Percentiles rank a stretch among this genome's conserved stretches.
Conservation (phyloP, 2,888 invertebrate genomes). For the Melanargia galathea region DNA sequence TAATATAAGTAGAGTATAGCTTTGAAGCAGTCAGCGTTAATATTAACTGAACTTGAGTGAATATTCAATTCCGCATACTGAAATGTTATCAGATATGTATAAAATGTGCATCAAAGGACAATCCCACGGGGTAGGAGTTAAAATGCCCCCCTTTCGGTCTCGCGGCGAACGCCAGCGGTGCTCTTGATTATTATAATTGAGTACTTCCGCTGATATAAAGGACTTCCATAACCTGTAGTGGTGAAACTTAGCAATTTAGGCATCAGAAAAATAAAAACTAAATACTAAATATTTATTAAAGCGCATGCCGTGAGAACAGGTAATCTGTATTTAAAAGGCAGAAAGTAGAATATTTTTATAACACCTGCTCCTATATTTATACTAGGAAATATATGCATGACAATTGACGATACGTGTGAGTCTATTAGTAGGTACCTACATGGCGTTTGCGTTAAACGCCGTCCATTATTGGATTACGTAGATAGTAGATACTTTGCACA, state of each 20-base stretch:
- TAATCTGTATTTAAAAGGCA: no score
- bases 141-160: conserved; percentile 7
- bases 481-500: no score
- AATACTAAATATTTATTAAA: no score
- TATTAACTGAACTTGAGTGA: neutral
- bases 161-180: neutral
- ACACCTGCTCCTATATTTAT: no score
- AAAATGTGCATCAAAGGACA: conserved; percentile 14
- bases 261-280: no score
- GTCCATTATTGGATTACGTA: no score
- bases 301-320: no score
- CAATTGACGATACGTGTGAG: no score
- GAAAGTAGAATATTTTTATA: no score
- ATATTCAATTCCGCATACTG: neutral
- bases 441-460: no score
- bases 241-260: conserved; percentile 23
- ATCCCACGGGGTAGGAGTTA: conserved; percentile 4
- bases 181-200: conserved; percentile 25
- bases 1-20: neutral
- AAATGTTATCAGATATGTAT: neutral
- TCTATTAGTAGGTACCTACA: no score
- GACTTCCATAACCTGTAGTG: conserved; percentile 24
- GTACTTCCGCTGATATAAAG: conserved; percentile 29
- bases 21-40: neutral
- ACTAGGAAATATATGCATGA: no score